These are phyloP conservation scores for Conopomorpha cramerella DNA, from an alignment of 1,140 invertebrate genomes.

Conservation along the genomic window DNA sequence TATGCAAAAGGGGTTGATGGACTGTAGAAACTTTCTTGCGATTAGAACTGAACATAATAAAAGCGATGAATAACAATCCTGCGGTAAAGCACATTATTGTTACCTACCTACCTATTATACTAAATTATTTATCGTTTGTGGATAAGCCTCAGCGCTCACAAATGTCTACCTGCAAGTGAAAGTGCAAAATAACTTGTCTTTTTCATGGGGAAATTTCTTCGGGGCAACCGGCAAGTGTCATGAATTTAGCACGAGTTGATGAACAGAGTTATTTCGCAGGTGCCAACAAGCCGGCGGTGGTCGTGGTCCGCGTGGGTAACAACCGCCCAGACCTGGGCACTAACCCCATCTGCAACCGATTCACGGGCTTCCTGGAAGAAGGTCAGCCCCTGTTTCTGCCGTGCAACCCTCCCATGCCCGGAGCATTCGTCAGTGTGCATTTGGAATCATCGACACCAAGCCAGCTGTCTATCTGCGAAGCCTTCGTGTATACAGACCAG, in stretches of 20 bases:
- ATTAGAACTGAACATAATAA: too few species aligned
- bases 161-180: slow-evolving; percentile 27
- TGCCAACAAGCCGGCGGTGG: slow-evolving; percentile 73
- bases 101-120: too few species aligned
- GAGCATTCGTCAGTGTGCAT: slow-evolving; percentile 92
- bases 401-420: slow-evolving; percentile 93
- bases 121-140: slow-evolving; percentile 14
- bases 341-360: slow-evolving; percentile 92
- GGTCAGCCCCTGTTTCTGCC: slow-evolving; percentile 90
- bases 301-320: slow-evolving; percentile 90
- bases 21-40: too few species aligned
- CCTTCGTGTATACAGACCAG: slow-evolving; percentile 94
- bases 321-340: slow-evolving; percentile 91
- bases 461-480: slow-evolving; percentile 91
- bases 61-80: too few species aligned
- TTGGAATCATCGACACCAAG: slow-evolving; percentile 73
- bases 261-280: too few species aligned
- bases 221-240: too few species aligned
- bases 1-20: too few species aligned
- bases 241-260: too few species aligned
- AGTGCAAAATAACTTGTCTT: too few species aligned
- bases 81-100: too few species aligned
- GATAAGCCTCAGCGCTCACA: slow-evolving; percentile 20
- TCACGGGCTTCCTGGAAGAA: slow-evolving; percentile 84
- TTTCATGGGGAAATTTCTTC: too few species aligned